Percentiles rank a stretch among this genome's conserved stretches.
Conservation (phyloP, 2,113 vertebrate genomes). For the Tachuris rubrigastra region DNA sequence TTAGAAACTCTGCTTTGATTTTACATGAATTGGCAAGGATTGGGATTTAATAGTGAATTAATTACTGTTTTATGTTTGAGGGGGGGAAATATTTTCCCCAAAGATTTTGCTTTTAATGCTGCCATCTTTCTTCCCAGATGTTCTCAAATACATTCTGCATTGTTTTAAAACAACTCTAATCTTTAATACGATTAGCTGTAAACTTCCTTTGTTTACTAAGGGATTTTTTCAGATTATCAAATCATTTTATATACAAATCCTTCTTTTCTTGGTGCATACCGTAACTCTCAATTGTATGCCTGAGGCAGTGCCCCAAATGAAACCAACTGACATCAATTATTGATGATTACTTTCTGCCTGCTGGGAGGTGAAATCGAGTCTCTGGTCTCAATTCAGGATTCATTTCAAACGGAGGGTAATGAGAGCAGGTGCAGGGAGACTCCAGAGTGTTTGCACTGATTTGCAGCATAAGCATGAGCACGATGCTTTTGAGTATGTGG, state of each 20-base stretch:
- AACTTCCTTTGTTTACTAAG: constrained; percentile 52
- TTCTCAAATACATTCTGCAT: background rate
- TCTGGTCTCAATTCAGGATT: background rate
- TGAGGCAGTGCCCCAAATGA: background rate
- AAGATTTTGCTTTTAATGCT: constrained; percentile 7
- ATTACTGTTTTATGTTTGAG: background rate
- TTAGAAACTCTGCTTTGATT: background rate
- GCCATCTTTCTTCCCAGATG: constrained; percentile 17
- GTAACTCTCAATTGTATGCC: background rate
- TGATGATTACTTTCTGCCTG: background rate
- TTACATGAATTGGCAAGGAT: background rate
- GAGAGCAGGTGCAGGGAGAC: background rate
- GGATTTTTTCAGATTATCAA: constrained; percentile 56
- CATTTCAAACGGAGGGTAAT: background rate
- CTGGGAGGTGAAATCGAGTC: background rate
- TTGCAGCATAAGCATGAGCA: background rate
- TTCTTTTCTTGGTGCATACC: background rate
- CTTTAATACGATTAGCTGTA: constrained; percentile 51
- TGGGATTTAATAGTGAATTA: constrained; percentile 8
- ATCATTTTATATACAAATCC: constrained; percentile 23
- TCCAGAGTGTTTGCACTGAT: fast-evolving
- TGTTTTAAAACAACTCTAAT: constrained; percentile 58
- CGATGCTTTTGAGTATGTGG: background rate
- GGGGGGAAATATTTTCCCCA: background rate
- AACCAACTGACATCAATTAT: background rate